A percentile compares a stretch with the other conserved stretches of the same genome.
These are phyloP conservation scores for Aspidiotus destructor DNA, from an alignment of 2,888 invertebrate genomes.

Conservation along the genomic window DNA sequence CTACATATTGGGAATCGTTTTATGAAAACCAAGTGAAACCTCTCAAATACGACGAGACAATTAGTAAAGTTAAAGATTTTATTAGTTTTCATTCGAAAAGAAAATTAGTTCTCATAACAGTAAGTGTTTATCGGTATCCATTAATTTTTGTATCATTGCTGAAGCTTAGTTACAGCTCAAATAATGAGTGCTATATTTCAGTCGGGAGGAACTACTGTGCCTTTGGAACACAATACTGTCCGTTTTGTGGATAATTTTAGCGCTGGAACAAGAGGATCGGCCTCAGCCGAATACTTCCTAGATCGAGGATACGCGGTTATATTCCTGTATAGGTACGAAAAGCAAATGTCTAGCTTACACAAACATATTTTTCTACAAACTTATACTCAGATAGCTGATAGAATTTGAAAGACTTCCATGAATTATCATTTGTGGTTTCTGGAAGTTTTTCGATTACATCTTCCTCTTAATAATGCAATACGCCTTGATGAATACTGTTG, in stretches of 20 bases:
- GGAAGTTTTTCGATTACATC: not conserved
- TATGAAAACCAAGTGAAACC: conserved; percentile 70
- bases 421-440: not conserved
- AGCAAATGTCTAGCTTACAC: not conserved
- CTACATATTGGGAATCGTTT: conserved; percentile 64
- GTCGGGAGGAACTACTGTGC: conserved; percentile 96
- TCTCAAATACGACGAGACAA: conserved; percentile 63
- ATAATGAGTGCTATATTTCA: conserved; percentile 41
- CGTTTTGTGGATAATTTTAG: conserved; percentile 98
- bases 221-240: conserved; percentile 92
- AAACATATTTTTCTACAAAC: not conserved
- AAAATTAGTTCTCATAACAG: conserved; percentile 68
- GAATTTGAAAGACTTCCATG: not conserved
- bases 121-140: conserved; percentile 50
- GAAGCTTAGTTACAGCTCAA: not conserved
- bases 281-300: conserved; percentile 92
- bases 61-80: conserved; percentile 62
- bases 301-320: conserved; percentile 80
- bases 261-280: conserved; percentile 87
- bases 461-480: no score
- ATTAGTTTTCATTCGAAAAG: conserved; percentile 58
- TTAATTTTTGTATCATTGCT: not conserved
- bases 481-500: no score
- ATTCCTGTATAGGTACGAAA: conserved; percentile 64
- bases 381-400: not conserved